phyloP scores from a whole-genome alignment of 2,888 invertebrate genomes.

The Ferdinandea cuprea region DNA sequence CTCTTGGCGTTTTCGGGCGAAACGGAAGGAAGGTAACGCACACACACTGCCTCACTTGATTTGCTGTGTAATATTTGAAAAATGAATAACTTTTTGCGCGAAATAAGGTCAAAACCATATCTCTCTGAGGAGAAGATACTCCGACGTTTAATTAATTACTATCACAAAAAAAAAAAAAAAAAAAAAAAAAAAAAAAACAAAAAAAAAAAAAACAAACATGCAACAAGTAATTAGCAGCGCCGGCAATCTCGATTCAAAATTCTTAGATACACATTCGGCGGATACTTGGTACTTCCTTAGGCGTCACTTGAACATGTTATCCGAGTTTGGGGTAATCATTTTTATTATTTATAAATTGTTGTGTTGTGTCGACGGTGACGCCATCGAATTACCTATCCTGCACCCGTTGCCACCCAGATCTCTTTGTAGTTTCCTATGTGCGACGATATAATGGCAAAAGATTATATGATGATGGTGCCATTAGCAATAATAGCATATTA shows the following conservation, averaged over 20 bases:
- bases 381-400: neutral
- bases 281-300: neutral
- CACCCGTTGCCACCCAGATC: neutral
- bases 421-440: conserved; percentile 23
- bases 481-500: conserved; percentile 53
- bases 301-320: conserved; percentile 2
- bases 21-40: neutral
- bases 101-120: conserved; percentile 24
- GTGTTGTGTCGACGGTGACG: conserved; percentile 12
- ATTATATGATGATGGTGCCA: conserved; percentile 61
- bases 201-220: neutral
- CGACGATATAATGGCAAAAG: conserved; percentile 34
- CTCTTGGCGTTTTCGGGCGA: neutral
- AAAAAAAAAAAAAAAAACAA: neutral
- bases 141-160: conserved; percentile 17
- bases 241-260: too few species aligned
- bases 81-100: conserved; percentile 38
- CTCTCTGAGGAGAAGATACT: neutral
- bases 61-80: conserved; percentile 47
- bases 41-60: conserved; percentile 16
- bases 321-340: neutral
- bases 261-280: too few species aligned
- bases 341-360: conserved; percentile 38
- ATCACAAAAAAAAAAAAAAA: conserved; percentile 1
- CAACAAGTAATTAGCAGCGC: conserved; percentile 43